Evolutionary conservation across 2,797 vertebrate genomes (phyloP), one percentile per base, ranked within the genome.

Genomic region (Eulemur coronatus): DNA sequence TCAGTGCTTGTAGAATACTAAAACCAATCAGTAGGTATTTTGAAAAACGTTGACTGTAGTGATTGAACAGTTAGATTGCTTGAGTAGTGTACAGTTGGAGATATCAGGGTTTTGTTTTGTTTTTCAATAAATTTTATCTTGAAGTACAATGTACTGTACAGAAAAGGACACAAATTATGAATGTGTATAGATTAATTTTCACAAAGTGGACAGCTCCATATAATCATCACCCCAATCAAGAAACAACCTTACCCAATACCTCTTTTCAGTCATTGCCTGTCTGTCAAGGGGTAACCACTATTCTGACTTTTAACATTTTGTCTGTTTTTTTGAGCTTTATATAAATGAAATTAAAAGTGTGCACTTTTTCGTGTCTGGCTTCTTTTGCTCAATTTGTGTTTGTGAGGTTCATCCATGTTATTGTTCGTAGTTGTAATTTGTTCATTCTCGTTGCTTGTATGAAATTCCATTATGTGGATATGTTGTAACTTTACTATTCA

Each of bases 101-200:
- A 52, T 86, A 4, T 20, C 70, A 59, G 67, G 55, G 75, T 92
- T 72, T 94, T 70, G 73, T 92, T 70, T 94, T 69, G 38, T 72
- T 96, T 55, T 43, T 30, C 28, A 75, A 52, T 85, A 55, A 93
- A 73, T 78, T 94, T 52, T 46, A 76, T 80, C 41, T 93, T 90
- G 28, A 85, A 79, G 63, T 73, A 57, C 72, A 48, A 72, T 9
- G 4, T 89, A 84, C 22, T 26, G 33, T 52, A 70, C 26, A 69
- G 43, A 72, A 85, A 89, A 96, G 61, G 30, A 26, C 15, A 69
- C 1, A 12, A 76, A 55, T 88, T 70, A 48, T 41, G 13, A 86
- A 13, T 43, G 5, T 41, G 2, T n/a, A 17, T 28, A 72, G 38
- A 2, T 81, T 61, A 61, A 70, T 93, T 82, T 90, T 90, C 65